Base-by-base conservation (phyloP, 2,797 vertebrate species). In the Atherinosoma microstoma region DNA sequence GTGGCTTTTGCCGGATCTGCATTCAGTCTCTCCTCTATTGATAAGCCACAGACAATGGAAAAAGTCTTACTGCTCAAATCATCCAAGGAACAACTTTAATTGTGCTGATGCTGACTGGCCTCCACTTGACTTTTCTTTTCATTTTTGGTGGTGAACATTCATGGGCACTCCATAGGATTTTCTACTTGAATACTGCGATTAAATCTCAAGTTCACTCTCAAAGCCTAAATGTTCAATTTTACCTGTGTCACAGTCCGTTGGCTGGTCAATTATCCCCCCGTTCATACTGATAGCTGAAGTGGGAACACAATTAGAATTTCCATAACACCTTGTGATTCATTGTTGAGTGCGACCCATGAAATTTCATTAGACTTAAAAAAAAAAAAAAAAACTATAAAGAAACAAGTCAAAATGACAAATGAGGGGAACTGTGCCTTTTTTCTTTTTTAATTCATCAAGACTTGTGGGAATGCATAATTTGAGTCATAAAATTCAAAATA, bases 261-360 rank as follows among this genome's bases (percentile, higher is more conserved):
- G 27, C 75, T 70, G 45, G 81, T 40, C 87, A 88, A 88, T 87
- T 82, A 77, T 82, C 85, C 67, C 53, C 24, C 73, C 11, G 5
- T 82, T 73, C 24, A 29, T 32, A 65, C 64, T 49, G 78, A 82
- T 71, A 83, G 58, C 71, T 59, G 64, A 83, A 78, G 85, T 73
- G 59, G 78, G 79, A 84, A 83, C 63, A 84, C 81, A 87, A 87
- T 91, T 90, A 84, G 29, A 81, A 64, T 76, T 74, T 78, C 78
- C 61, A 32, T 69, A 79, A 82, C 67, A 73, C 69, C 84, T 80
- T 76, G 27, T 70, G 58, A 76, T 78, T 82, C 63, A 51, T 69
- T 53, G 16, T 61, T 29, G 64, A 71, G 64, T 58, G 18, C 24
- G 34, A 56, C 62, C 45, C 22, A 30, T 59, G 38, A 60, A 61